Evolutionary conservation across 2,888 invertebrate species (phyloP).

Genomic region (Mantis religiosa): DNA sequence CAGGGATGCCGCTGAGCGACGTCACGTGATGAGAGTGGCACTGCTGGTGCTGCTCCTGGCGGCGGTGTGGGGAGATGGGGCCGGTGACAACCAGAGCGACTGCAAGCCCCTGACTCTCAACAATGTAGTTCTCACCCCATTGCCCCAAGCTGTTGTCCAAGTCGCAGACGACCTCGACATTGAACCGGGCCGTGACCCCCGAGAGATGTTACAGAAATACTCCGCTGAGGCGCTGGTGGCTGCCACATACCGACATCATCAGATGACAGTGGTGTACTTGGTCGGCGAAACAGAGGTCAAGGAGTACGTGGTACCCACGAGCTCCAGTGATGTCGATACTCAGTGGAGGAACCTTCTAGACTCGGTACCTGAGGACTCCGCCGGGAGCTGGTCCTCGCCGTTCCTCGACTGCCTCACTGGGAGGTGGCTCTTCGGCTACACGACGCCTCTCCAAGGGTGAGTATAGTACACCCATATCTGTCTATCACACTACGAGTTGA

Average conservation of each 20-base stretch:
- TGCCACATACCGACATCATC: slow-evolving; percentile 51
- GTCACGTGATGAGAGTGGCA: slow-evolving; percentile 39
- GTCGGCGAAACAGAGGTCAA: slow-evolving; percentile 35
- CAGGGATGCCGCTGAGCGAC: slow-evolving; percentile 1
- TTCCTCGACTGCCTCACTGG: slow-evolving; percentile 44
- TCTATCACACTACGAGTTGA: no score
- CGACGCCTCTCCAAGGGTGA: slow-evolving; percentile 9
- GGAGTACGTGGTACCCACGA: slow-evolving; percentile 38
- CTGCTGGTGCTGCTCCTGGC: slow-evolving; percentile 50
- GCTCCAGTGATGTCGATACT: not conserved
- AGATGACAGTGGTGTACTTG: slow-evolving; percentile 39
- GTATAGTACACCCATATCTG: no score
- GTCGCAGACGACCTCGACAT: slow-evolving; percentile 21
- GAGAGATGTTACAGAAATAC: slow-evolving; percentile 42
- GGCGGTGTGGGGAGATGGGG: slow-evolving; percentile 42
- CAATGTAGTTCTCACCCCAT: not conserved
- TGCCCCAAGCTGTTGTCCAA: not conserved
- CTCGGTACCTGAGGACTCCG: slow-evolving; percentile 36
- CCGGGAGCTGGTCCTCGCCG: slow-evolving; percentile 42
- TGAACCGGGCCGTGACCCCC: slow-evolving; percentile 47
- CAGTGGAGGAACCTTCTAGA: slow-evolving; percentile 10
- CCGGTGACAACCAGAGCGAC: slow-evolving; percentile 45
- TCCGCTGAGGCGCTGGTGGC: slow-evolving; percentile 47
- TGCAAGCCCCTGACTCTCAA: not conserved
- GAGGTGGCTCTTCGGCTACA: slow-evolving; percentile 43